Conservation (phyloP, 1,140 invertebrate species). For the Cyrtorhinus lividipennis region DNA sequence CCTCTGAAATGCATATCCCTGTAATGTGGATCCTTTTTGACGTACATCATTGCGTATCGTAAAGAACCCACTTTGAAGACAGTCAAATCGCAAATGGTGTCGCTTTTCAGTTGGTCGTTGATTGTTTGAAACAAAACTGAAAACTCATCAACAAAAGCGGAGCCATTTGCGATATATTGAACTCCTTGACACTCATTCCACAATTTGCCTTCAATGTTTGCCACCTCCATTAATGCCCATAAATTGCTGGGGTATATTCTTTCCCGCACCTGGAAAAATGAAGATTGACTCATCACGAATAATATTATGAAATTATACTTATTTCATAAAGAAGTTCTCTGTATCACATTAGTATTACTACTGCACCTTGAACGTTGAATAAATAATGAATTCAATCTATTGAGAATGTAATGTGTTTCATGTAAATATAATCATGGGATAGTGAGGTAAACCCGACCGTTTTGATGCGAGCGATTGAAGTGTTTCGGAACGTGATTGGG, state of each 20-base stretch:
- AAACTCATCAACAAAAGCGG: not conserved
- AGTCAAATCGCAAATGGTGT: slow-evolving; percentile 8
- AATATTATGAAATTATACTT: too few relatives aligned
- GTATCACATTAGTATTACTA: too few relatives aligned
- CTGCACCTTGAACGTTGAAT: too few relatives aligned
- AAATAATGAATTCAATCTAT: too few relatives aligned
- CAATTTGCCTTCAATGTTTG: not conserved
- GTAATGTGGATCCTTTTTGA: not conserved
- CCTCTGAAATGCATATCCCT: slow-evolving; percentile 1
- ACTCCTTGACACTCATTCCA: not conserved
- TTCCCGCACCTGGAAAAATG: not conserved
- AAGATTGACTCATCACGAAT: too few relatives aligned
- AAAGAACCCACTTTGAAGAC: not conserved
- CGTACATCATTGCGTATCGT: not conserved
- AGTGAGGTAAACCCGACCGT: too few relatives aligned
- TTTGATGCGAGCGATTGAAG: too few relatives aligned
- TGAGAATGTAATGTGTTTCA: too few relatives aligned
- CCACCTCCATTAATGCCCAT: not conserved
- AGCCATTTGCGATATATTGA: not conserved
- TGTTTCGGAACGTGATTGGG: too few relatives aligned
- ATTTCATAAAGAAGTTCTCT: too few relatives aligned
- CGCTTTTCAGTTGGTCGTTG: slow-evolving; percentile 8
- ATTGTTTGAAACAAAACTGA: slow-evolving; percentile 1
- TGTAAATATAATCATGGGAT: too few relatives aligned
- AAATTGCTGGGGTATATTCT: not conserved